Evolutionary conservation across 2,888 invertebrate species (phyloP).

Genomic region (Drosophila atroscutellata): DNA sequence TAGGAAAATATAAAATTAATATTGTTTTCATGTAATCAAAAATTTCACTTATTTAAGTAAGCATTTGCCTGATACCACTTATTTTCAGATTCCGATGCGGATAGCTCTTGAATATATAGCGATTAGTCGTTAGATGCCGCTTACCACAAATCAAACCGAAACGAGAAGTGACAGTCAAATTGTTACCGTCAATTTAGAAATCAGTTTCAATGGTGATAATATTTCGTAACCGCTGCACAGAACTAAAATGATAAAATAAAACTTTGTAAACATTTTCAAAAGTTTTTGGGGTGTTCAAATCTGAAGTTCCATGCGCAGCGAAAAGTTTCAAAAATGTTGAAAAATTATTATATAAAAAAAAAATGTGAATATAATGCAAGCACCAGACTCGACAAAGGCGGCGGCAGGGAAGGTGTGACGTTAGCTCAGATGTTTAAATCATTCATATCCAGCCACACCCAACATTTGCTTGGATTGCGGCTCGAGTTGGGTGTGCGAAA

Average conservation of each 20-base stretch:
- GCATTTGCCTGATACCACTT: background rate
- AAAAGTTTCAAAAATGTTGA: constrained; percentile 63
- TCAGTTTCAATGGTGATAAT: constrained; percentile 75
- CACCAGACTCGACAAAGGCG: background rate
- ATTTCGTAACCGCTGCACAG: constrained; percentile 54
- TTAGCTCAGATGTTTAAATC: constrained; percentile 57
- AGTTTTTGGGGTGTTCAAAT: constrained; percentile 52
- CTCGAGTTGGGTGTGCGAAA: constrained; percentile 28
- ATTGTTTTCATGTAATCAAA: background rate
- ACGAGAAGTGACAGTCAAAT: constrained; percentile 30
- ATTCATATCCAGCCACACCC: constrained; percentile 56
- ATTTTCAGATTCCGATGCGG: background rate
- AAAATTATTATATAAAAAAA: constrained; percentile 52
- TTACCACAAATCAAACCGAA: background rate
- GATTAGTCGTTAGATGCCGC: background rate
- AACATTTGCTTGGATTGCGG: constrained; percentile 9
- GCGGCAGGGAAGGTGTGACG: background rate
- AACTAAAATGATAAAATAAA: constrained; percentile 28
- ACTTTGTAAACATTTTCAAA: constrained; percentile 69
- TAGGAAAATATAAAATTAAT: background rate
- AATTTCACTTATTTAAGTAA: background rate
- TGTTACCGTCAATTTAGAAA: constrained; percentile 62
- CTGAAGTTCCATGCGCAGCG: constrained; percentile 40
- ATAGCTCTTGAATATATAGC: background rate
- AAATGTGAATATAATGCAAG: constrained; percentile 52